These are phyloP conservation scores for Dynastes grantii DNA, from an alignment of 2,888 invertebrate species.

Conservation along the genomic window DNA sequence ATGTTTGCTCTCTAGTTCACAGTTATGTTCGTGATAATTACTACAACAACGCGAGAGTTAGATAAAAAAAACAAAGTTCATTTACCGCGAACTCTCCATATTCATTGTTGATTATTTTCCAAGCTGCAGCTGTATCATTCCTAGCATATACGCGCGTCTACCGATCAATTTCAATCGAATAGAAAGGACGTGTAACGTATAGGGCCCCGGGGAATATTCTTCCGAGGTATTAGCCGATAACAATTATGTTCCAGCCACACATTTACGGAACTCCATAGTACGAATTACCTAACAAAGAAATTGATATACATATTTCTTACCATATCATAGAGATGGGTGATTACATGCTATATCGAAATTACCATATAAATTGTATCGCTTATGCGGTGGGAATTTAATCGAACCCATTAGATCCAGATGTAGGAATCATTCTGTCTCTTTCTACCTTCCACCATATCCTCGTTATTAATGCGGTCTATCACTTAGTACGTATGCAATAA, in stretches of 20 bases:
- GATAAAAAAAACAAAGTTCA: not conserved
- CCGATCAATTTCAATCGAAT: conserved; percentile 43
- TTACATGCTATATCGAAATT: conserved; percentile 27
- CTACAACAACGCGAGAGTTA: not conserved
- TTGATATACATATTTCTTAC: conserved; percentile 14
- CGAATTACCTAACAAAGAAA: conserved; percentile 24
- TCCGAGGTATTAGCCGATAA: conserved; percentile 28
- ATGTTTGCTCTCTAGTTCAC: conserved; percentile 10
- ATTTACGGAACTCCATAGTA: not conserved
- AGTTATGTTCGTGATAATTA: conserved; percentile 30
- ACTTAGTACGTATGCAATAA: not conserved
- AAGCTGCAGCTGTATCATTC: not conserved
- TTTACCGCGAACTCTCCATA: not conserved
- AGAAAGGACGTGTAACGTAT: conserved; percentile 33
- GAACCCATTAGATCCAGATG: not conserved
- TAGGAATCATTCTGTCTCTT: conserved; percentile 8
- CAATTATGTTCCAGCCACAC: conserved; percentile 30
- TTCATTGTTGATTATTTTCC: conserved; percentile 9
- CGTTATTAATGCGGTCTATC: not conserved
- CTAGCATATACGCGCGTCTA: not conserved
- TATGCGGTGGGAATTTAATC: not conserved
- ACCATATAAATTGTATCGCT: conserved; percentile 33
- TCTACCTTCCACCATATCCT: not conserved
- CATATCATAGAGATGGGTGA: not conserved
- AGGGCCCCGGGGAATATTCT: conserved; percentile 22